phyloP scores from a whole-genome alignment of 1,140 invertebrate species.

The Gerris buenoi region DNA sequence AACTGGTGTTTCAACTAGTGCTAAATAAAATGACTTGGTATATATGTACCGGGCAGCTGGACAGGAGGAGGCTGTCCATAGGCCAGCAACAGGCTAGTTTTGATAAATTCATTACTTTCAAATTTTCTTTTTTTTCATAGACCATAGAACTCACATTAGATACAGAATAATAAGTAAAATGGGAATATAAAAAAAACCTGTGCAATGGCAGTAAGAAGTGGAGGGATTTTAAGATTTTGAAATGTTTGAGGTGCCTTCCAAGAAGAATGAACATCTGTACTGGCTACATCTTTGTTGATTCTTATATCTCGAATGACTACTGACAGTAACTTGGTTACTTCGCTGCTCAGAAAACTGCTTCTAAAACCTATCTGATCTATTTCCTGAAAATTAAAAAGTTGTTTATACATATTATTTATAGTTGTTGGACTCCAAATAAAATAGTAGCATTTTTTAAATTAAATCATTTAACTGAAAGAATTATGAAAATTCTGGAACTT shows the following conservation, averaged over 20 bases:
- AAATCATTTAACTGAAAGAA: too few relatives aligned
- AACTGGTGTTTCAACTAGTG: not conserved
- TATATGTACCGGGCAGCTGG: not conserved
- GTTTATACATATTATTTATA: not conserved
- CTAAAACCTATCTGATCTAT: slow-evolving; percentile 72
- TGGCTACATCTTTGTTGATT: slow-evolving; percentile 59
- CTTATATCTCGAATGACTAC: slow-evolving; percentile 68
- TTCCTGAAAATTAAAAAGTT: slow-evolving; percentile 38
- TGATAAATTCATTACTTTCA: not conserved
- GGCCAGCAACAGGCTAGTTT: not conserved
- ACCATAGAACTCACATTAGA: not conserved
- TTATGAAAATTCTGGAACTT: too few relatives aligned
- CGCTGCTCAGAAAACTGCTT: slow-evolving; percentile 78
- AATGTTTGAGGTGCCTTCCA: slow-evolving; percentile 21
- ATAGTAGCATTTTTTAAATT: not conserved
- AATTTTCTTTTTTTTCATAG: not conserved
- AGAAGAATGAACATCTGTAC: slow-evolving; percentile 14
- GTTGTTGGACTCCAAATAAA: not conserved
- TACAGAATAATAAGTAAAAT: not conserved
- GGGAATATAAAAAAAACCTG: slow-evolving; percentile 38
- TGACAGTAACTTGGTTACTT: slow-evolving; percentile 71
- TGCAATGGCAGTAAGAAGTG: slow-evolving; percentile 61
- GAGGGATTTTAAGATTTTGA: slow-evolving; percentile 44
- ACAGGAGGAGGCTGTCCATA: not conserved
- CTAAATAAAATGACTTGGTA: slow-evolving; percentile 1